Evolutionary conservation across 2,797 vertebrate genomes (phyloP).

Genomic region (Garrulus glandarius): DNA sequence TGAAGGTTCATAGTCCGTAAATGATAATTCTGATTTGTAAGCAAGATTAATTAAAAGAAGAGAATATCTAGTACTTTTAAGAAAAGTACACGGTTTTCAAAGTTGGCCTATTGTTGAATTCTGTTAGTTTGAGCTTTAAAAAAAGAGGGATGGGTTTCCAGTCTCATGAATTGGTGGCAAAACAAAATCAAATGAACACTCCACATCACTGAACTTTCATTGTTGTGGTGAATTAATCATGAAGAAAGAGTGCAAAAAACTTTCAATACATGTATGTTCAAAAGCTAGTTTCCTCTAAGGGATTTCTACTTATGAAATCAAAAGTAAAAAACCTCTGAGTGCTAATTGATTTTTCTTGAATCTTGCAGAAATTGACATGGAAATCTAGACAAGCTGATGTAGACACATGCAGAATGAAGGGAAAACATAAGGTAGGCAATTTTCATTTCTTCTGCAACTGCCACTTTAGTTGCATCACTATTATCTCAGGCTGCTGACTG

Average conservation of each 20-base stretch:
- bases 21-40: background rate
- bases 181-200: constrained; percentile 51
- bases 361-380: constrained; percentile 94
- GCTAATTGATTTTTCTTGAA: constrained; percentile 78
- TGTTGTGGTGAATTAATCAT: constrained; percentile 64
- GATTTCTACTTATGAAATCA: constrained; percentile 71
- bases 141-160: background rate
- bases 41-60: background rate
- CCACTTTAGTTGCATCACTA: constrained; percentile 67
- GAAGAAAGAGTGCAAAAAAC: constrained; percentile 58
- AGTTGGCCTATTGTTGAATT: background rate
- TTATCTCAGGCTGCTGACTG: constrained; percentile 50
- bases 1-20: background rate
- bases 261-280: constrained; percentile 66
- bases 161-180: constrained; percentile 36
- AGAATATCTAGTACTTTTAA: background rate
- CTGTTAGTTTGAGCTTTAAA: background rate
- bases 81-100: background rate
- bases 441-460: constrained; percentile 71
- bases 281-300: constrained; percentile 44
- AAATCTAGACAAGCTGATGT: constrained; percentile 97
- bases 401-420: constrained; percentile 99
- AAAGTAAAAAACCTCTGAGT: constrained; percentile 51
- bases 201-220: constrained; percentile 16
- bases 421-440: constrained; percentile 94